phyloP scores from a whole-genome alignment of 2,113 vertebrate species.

The Galeopterus variegatus region DNA sequence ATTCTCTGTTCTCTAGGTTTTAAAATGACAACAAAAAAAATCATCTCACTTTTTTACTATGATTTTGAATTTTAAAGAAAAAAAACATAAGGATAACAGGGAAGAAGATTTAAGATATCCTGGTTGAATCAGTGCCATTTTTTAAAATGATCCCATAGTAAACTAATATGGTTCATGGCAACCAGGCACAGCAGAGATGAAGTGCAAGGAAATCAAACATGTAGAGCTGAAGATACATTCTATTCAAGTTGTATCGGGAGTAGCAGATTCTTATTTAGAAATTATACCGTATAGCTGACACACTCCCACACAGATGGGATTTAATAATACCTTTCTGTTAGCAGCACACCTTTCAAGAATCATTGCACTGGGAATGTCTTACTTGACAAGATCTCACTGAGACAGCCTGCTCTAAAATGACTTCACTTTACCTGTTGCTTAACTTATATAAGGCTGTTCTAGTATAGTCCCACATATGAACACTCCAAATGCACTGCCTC shows the following conservation, averaged over 20 bases:
- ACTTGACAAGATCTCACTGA: constrained; percentile 44
- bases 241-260: not conserved
- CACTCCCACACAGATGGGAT: constrained; percentile 18
- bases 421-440: not conserved
- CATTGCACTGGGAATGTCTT: not conserved
- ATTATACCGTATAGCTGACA: not conserved
- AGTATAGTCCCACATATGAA: not conserved
- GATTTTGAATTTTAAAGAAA: not conserved
- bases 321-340: constrained; percentile 49
- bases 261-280: constrained; percentile 65
- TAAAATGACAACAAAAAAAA: constrained; percentile 1
- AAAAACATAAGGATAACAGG: not conserved
- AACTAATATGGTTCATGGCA: not conserved
- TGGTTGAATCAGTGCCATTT: not conserved
- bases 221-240: not conserved
- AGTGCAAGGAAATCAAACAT: not conserved
- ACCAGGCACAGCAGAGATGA: not conserved
- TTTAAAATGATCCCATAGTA: not conserved
- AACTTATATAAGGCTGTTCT: not conserved
- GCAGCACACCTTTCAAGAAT: constrained; percentile 21
- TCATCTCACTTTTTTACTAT: constrained; percentile 7
- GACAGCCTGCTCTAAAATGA: not conserved
- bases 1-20: constrained; percentile 8
- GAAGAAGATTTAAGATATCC: not conserved
- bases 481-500: not conserved